phyloP scores from a whole-genome alignment of 2,888 invertebrate genomes.

The Charanyca ferruginea region DNA sequence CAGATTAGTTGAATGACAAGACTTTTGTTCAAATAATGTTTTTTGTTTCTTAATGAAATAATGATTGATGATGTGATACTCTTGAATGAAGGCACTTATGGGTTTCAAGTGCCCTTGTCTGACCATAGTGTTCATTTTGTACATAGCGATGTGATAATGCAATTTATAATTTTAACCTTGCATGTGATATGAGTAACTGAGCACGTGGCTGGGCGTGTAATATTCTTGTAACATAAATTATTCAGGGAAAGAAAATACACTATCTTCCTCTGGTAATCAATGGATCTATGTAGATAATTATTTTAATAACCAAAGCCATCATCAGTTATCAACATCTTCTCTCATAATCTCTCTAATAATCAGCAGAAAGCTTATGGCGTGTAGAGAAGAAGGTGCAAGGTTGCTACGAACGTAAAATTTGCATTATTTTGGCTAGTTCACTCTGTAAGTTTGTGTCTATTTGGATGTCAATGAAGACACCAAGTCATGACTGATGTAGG shows the following conservation, averaged over 20 bases:
- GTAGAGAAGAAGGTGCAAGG: no score
- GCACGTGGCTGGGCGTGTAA: neutral
- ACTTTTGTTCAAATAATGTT: slow-evolving; percentile 29
- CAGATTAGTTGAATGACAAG: slow-evolving; percentile 34
- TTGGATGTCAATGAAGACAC: no score
- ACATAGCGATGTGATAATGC: slow-evolving; percentile 38
- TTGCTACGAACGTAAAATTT: no score
- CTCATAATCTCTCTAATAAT: no score
- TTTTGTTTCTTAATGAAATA: slow-evolving; percentile 49
- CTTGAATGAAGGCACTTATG: slow-evolving; percentile 43
- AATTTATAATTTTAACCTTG: slow-evolving; percentile 34
- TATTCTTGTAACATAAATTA: neutral
- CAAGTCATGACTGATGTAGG: no score
- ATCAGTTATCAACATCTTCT: no score
- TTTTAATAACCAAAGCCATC: no score
- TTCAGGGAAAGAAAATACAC: neutral
- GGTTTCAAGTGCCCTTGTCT: slow-evolving; percentile 31
- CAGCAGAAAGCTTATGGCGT: no score
- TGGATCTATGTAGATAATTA: no score
- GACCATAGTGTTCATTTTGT: slow-evolving; percentile 22
- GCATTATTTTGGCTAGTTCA: no score
- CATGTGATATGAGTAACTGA: slow-evolving; percentile 19
- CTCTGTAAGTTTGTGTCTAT: no score
- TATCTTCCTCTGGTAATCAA: no score
- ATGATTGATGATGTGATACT: slow-evolving; percentile 50